Base-by-base conservation (phyloP, 2,113 vertebrate species). In the Erythrolamprus reginae region DNA sequence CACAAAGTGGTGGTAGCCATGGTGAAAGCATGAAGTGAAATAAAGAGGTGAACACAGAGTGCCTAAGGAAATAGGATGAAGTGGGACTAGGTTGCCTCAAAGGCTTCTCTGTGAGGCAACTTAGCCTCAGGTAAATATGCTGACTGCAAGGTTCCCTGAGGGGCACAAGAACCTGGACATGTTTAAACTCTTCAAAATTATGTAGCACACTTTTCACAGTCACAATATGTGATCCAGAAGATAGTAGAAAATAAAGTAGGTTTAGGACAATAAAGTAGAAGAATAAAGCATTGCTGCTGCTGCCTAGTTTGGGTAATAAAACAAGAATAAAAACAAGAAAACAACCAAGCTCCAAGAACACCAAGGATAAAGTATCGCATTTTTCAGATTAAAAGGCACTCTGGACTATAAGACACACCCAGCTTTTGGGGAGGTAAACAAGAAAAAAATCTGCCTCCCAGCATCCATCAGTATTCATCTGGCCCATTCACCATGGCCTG, bases 1-100 rank as follows among this genome's bases (percentile, higher is more conserved):
- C 51, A 52, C 15, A 61, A 87, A 93, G 89, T 24, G 86, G 55
- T 90, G 42, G 33, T 2, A 89, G 88, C 26, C 33, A 38, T 7
- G 1, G 23, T 86, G 88, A 65, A 2, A 33, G 10, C 42, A 6
- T 89, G 47, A 91, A 85, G 13, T 88, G 24, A 82, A 90, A 89
- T 82, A 87, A 90, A 15, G 90, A 82, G 51, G 10, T 45, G 58
- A 51, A 48, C 5, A 26, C 77, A 90, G 61, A 33, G 0, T 2
- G 83, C 83, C 51, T 82, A 28, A 92, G 91, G 83, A 88, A 42
- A 9, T 28, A 90, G 61, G 94, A 87, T 33, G 45, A 9, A 23
- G 38, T 26, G 86, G 55, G 90, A 92, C 1, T 89, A 23, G 50
- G 48, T 2, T 17, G 61, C 65, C 28, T 82, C 53, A 90, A 65